Conservation (phyloP, 2,113 vertebrate species). For the Microcebus lehilahytsara region DNA sequence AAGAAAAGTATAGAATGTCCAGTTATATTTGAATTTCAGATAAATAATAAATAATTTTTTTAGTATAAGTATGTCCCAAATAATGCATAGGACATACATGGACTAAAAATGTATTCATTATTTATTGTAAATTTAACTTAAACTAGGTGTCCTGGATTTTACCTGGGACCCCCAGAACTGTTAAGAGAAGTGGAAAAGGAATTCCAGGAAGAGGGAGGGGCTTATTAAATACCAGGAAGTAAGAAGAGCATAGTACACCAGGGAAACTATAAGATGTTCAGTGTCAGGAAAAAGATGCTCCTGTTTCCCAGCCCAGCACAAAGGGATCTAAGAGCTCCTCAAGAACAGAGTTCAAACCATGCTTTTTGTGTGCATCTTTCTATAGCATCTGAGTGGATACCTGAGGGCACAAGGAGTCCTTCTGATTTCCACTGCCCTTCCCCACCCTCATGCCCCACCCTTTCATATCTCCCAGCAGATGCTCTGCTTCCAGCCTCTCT, state of each 20-base stretch:
- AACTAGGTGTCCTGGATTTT: background rate
- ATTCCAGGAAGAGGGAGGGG: background rate
- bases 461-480: background rate
- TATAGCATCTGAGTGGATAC: background rate
- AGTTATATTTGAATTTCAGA: background rate
- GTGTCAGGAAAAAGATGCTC: background rate
- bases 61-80: background rate
- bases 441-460: background rate
- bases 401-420: background rate
- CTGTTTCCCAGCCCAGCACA: background rate
- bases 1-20: background rate
- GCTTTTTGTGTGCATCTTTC: background rate
- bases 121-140: background rate
- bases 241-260: background rate
- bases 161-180: background rate
- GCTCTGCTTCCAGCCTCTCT: background rate
- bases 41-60: background rate
- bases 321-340: background rate
- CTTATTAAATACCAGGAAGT: background rate
- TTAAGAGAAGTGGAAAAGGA: background rate
- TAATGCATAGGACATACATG: background rate
- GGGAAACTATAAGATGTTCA: background rate
- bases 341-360: background rate
- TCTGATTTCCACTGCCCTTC: background rate
- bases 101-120: background rate